Evolutionary conservation across 2,888 invertebrate genomes (phyloP).

Genomic region (Perithous albicinctus): DNA sequence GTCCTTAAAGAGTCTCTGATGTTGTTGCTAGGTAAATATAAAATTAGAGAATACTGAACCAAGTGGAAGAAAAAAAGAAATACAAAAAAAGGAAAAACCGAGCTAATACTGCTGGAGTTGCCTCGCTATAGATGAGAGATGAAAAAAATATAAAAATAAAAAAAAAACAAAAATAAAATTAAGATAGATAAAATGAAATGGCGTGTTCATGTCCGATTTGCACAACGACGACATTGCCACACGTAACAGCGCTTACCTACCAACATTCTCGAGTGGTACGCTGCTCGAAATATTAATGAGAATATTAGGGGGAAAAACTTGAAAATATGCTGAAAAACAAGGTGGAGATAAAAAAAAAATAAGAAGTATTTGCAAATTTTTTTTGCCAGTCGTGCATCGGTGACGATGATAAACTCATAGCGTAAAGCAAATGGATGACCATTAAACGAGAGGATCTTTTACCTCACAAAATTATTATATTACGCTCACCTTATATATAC

Average conservation of each 20-base stretch:
- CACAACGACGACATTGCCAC: constrained; percentile 75
- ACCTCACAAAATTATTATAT: constrained; percentile 83
- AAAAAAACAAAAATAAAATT: constrained; percentile 39
- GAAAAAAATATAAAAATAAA: constrained; percentile 26
- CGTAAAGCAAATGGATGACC: constrained; percentile 78
- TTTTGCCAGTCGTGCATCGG: constrained; percentile 77
- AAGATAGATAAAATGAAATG: constrained; percentile 56
- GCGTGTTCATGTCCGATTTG: constrained; percentile 77
- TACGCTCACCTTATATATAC: constrained; percentile 84
- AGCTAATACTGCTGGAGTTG: constrained; percentile 64
- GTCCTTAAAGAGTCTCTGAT: constrained; percentile 88
- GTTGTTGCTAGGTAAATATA: constrained; percentile 85
- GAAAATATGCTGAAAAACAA: constrained; percentile 30
- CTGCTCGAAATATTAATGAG: constrained; percentile 72
- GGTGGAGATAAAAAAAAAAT: constrained; percentile 57
- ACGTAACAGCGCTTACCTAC: constrained; percentile 67
- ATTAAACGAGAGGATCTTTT: constrained; percentile 82
- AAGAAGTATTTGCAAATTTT: constrained; percentile 74
- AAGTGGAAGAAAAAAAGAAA: constrained; percentile 28
- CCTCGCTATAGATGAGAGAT: constrained; percentile 64
- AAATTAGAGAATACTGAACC: constrained; percentile 69
- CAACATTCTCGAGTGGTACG: constrained; percentile 76
- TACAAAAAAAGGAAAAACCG: constrained; percentile 57
- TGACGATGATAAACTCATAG: constrained; percentile 75
- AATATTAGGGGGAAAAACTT: constrained; percentile 32